Conservation (phyloP, 2,113 vertebrate species). For the Tinamus guttatus region DNA sequence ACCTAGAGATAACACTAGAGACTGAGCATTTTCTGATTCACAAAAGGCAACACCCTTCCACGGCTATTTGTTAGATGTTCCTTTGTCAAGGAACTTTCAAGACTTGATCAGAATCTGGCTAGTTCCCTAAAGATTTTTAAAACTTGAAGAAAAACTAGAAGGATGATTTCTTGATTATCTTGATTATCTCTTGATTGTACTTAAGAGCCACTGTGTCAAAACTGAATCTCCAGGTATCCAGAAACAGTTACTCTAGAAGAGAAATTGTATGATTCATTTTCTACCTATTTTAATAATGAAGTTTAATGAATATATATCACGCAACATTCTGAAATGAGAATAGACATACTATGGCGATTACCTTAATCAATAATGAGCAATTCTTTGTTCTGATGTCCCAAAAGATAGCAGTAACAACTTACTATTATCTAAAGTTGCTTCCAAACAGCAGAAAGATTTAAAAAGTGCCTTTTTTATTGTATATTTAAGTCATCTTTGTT, state of each 20-base stretch:
- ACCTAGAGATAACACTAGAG: neutral
- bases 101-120: neutral
- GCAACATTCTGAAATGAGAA: neutral
- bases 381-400: neutral
- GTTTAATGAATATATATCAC: neutral
- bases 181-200: neutral
- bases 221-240: neutral
- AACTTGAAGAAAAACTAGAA: neutral
- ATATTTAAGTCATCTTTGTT: neutral
- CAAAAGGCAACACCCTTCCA: neutral
- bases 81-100: neutral
- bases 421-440: neutral
- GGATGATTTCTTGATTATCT: neutral
- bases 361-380: neutral
- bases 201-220: neutral
- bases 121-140: neutral
- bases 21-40: neutral
- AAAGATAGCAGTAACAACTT: neutral
- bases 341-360: neutral
- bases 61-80: neutral
- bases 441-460: too few species aligned
- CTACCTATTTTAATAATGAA: neutral
- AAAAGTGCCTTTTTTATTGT: neutral
- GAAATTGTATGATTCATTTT: neutral
- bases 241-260: neutral